Percentiles rank a stretch among this genome's conserved stretches.
Conservation (phyloP, 2,797 vertebrate species). For the Sternarchorhynchus goeldii region DNA sequence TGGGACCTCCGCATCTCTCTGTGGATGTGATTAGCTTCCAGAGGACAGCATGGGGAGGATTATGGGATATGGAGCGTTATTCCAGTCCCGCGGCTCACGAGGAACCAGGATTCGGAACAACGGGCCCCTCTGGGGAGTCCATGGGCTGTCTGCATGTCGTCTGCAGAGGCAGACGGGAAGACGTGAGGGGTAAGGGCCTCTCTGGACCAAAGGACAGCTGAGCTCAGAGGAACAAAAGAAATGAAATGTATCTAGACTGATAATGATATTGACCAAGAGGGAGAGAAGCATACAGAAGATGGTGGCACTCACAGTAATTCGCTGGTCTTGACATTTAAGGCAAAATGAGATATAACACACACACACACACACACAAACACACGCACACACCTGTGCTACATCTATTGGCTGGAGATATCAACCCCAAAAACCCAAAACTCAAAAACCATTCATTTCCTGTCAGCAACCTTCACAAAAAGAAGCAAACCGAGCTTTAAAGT, state of each 20-base stretch:
- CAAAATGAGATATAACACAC: too few species aligned
- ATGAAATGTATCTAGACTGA: neutral
- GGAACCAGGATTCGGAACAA: conserved; percentile 38
- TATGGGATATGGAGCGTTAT: conserved; percentile 39
- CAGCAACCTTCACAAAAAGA: neutral
- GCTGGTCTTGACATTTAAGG: too few species aligned
- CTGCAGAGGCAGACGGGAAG: conserved; percentile 3
- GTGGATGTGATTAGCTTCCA: conserved; percentile 39
- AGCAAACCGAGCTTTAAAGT: neutral
- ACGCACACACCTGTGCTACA: too few species aligned
- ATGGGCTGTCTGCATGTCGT: conserved; percentile 1
- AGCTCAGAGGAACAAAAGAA: neutral
- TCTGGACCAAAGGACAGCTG: conserved; percentile 3
- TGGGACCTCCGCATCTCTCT: conserved; percentile 7
- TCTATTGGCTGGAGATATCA: too few species aligned
- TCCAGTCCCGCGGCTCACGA: conserved; percentile 6
- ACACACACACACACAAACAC: too few species aligned
- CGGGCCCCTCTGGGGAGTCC: conserved; percentile 26
- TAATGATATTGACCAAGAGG: neutral
- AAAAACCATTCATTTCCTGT: too few species aligned
- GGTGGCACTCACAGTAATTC: too few species aligned
- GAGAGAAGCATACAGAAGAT: neutral
- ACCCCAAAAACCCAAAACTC: too few species aligned
- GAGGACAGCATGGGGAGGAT: conserved; percentile 33
- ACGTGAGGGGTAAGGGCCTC: conserved; percentile 5